These are phyloP conservation scores for Dicerorhinus sumatrensis DNA, from an alignment of 2,113 vertebrate species.

Conservation along the genomic window DNA sequence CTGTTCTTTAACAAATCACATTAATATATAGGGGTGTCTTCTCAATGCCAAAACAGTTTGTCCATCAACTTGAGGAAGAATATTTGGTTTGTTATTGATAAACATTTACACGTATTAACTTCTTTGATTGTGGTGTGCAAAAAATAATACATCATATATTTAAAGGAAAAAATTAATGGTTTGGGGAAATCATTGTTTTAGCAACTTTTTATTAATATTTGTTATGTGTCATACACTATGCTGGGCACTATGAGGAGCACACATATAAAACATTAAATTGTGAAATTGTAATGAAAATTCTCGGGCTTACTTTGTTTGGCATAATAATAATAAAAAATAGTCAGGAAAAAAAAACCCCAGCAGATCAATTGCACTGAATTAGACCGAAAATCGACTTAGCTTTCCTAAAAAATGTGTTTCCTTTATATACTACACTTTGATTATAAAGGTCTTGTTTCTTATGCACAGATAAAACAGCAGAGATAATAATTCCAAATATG, in stretches of 20 bases:
- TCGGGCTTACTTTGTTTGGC: not conserved
- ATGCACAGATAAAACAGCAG: not conserved
- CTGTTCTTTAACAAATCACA: not conserved
- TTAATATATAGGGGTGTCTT: not conserved
- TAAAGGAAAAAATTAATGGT: not conserved
- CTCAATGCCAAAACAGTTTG: not conserved
- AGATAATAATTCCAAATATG: not conserved
- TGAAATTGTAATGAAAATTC: not conserved
- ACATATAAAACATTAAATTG: not conserved
- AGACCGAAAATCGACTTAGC: not conserved
- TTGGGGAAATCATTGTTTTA: not conserved
- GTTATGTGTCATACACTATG: not conserved
- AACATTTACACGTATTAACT: not conserved
- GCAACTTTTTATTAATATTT: conserved; percentile 29
- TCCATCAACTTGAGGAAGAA: not conserved
- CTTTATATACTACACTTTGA: not conserved
- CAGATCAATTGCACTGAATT: not conserved
- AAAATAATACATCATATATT: not conserved
- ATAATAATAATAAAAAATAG: not conserved
- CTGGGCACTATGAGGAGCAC: not conserved
- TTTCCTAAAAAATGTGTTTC: not conserved
- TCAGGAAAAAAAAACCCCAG: not conserved
- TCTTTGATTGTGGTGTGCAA: not conserved
- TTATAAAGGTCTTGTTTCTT: not conserved
- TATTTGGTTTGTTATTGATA: not conserved